These are phyloP conservation scores for Diabrotica virgifera DNA, from an alignment of 1,140 invertebrate genomes.

Conservation along the genomic window DNA sequence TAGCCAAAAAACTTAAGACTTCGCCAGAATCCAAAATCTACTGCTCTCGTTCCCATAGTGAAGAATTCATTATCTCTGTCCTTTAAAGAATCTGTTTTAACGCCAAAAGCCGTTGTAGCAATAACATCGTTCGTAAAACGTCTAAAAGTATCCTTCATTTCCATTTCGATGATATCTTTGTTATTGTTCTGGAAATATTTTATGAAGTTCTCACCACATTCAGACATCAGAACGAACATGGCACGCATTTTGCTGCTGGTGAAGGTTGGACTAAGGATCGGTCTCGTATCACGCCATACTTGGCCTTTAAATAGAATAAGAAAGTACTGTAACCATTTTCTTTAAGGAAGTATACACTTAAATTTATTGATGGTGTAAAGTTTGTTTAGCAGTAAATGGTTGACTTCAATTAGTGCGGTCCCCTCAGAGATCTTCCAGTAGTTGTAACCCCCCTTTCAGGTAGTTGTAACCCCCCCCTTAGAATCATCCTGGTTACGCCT, in stretches of 20 bases:
- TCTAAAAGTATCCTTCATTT: slow-evolving; percentile 31
- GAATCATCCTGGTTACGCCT: no score
- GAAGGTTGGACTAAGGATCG: slow-evolving; percentile 46
- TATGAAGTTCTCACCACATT: slow-evolving; percentile 21
- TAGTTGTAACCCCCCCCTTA: no score
- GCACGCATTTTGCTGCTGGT: slow-evolving; percentile 46
- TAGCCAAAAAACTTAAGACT: slow-evolving; percentile 23
- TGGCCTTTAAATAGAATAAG: slow-evolving; percentile 27
- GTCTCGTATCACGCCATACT: slow-evolving; percentile 46
- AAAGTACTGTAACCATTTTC: no score
- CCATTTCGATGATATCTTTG: slow-evolving; percentile 18
- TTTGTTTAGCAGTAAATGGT: no score
- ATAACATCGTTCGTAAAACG: slow-evolving; percentile 31
- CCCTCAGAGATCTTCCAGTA: no score
- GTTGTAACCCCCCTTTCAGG: no score
- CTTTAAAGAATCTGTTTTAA: slow-evolving; percentile 43
- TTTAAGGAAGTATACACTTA: no score
- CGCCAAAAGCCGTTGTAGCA: no score
- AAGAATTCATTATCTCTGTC: slow-evolving; percentile 47
- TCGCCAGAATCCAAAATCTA: slow-evolving; percentile 29
- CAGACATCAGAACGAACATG: slow-evolving; percentile 42
- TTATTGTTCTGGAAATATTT: slow-evolving; percentile 34
- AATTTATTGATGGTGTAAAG: no score
- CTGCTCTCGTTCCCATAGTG: slow-evolving; percentile 40
- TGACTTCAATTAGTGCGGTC: no score